Evolutionary conservation across 1,140 invertebrate genomes (phyloP), one percentile per base, ranked within the genome.

Genomic region (Muscidifurax raptorellus): DNA sequence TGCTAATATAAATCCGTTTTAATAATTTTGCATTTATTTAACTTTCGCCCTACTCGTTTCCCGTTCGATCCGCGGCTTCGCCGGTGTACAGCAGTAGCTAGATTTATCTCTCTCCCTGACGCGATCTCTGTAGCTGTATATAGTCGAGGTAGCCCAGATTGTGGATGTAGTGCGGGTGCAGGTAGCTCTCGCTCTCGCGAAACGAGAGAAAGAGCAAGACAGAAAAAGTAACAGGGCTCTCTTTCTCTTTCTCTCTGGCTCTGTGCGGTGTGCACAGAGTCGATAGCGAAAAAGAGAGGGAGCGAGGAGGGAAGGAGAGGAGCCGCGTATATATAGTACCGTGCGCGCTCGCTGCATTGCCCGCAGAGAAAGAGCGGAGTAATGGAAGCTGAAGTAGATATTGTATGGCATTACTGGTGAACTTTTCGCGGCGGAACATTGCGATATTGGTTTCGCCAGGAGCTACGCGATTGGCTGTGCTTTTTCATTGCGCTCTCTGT

Each of bases 381-480:
- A 92, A 92, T 92, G 91, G 91, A 92, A 92, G 91, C 91, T 90
- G 87, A 87, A 91, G 91, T 90, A 90, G 90, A 91, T 92, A 91
- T 92, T 90, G 89, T 90, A 90, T 90, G 91, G 91, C 89, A 78
- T 92, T 92, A 92, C 91, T 86, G 89, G 89, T 89, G 90, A 92
- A 92, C 91, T 92, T 92, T 91, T 87, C 87, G 86, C 88, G 86
- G 88, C 86, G 87, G 81, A 91, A 91, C 91, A 91, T 91, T 89
- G 90, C 90, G 87, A 92, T 92, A 92, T 92, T 92, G 91, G 92
- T 91, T 92, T 92, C 90, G 89, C 87, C 86, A 87, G 78, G 74
- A 82, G 78, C 81, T 86, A 77, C 81, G 81, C 86, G 85, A 88
- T 88, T 89, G 86, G 86, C 87, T 85, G 80, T 85, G 75, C 85